Conservation (phyloP, 2,797 vertebrate genomes). For the Sebastes reedi region DNA sequence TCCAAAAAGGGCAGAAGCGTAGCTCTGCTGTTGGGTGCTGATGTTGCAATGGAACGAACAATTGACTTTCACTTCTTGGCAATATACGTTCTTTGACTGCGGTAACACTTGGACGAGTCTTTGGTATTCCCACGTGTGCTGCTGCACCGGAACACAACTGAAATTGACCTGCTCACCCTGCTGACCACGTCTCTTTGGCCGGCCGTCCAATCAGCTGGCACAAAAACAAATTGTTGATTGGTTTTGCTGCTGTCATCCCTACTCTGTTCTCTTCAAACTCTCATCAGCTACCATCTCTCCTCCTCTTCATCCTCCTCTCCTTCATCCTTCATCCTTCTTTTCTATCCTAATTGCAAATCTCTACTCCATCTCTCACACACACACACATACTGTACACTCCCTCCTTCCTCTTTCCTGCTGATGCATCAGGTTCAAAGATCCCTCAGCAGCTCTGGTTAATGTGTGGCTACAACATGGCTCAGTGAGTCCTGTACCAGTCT, state of each 20-base stretch:
- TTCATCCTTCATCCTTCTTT: slow-evolving; percentile 1
- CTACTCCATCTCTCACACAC: not conserved
- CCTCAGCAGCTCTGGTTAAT: slow-evolving; percentile 63
- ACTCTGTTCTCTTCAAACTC: not conserved
- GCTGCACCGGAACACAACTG: not conserved
- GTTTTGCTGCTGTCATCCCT: not conserved
- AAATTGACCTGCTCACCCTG: too few species aligned
- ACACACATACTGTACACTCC: not conserved
- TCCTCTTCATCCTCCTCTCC: not conserved
- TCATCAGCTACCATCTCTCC: not conserved
- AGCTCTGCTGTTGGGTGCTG: too few species aligned
- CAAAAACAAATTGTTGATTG: not conserved
- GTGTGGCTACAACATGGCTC: slow-evolving; percentile 52
- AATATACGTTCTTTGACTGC: too few species aligned
- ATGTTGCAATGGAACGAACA: too few species aligned
- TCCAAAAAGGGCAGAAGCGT: too few species aligned
- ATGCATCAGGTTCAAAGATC: slow-evolving; percentile 63
- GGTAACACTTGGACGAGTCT: not conserved
- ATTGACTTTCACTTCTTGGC: accelerated
- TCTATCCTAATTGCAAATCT: not conserved
- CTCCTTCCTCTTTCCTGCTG: slow-evolving; percentile 55
- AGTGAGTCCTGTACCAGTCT: slow-evolving; percentile 14
- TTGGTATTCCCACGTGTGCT: not conserved
- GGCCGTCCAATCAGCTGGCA: not conserved
- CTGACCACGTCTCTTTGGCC: not conserved